These are phyloP conservation scores for Cabera pusaria DNA, from an alignment of 2,888 invertebrate genomes.

Conservation along the genomic window DNA sequence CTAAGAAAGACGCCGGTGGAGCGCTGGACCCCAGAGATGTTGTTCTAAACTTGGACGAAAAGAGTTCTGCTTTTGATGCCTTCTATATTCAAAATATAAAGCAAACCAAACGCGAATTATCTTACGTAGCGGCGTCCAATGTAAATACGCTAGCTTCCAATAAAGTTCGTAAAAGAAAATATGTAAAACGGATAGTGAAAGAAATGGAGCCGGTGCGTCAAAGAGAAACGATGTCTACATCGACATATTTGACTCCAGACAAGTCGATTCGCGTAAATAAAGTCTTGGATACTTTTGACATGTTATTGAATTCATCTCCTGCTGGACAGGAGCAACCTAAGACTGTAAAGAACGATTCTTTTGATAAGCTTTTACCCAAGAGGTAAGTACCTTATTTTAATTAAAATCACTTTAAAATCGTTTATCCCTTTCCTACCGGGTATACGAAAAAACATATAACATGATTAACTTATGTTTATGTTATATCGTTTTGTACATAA, in stretches of 20 bases:
- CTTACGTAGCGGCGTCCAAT: conserved; percentile 52
- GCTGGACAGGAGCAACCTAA: conserved; percentile 20
- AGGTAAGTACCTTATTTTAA: conserved; percentile 47
- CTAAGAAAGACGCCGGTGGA: conserved; percentile 59
- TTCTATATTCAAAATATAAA: conserved; percentile 76
- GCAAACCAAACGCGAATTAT: conserved; percentile 68
- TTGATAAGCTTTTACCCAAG: conserved; percentile 33
- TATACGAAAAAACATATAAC: too few species aligned
- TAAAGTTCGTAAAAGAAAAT: conserved; percentile 69
- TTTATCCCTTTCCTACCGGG: too few species aligned
- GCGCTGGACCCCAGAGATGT: conserved; percentile 60
- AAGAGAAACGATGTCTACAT: conserved; percentile 41
- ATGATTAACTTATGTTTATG: too few species aligned
- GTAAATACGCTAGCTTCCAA: conserved; percentile 46
- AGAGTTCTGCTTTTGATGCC: conserved; percentile 65
- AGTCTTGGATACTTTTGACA: conserved; percentile 65
- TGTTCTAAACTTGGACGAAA: conserved; percentile 56
- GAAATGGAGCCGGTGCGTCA: conserved; percentile 42
- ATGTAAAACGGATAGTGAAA: conserved; percentile 65
- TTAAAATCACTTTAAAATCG: too few species aligned
- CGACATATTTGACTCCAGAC: conserved; percentile 66
- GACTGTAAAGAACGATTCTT: conserved; percentile 26
- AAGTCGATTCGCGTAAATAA: conserved; percentile 72
- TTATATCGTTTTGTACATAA: too few species aligned
- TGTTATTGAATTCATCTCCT: conserved; percentile 58